Conservation (phyloP, 2,888 invertebrate species). For the Micropterix aruncella region DNA sequence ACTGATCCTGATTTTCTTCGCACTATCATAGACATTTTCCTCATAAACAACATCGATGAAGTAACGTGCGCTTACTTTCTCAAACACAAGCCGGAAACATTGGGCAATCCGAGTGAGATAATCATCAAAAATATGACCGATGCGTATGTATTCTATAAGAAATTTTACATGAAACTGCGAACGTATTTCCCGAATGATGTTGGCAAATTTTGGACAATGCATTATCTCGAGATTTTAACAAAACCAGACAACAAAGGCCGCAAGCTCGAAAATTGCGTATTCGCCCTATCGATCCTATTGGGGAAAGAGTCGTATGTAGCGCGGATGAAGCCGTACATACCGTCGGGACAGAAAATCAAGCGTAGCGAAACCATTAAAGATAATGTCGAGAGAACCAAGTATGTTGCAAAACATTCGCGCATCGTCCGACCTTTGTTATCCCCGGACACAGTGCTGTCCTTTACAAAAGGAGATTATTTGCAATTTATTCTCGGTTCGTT, state of each 20-base stretch:
- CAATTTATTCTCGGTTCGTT: conserved; percentile 25
- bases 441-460: conserved; percentile 19
- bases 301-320: neutral
- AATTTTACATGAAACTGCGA: neutral
- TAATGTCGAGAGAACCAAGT: conserved; percentile 19
- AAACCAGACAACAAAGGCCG: neutral
- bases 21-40: neutral
- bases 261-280: neutral
- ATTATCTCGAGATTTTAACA: neutral
- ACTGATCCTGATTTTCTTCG: neutral
- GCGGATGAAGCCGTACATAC: neutral
- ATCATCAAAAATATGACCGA: neutral
- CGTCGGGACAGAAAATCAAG: conserved; percentile 17
- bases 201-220: neutral
- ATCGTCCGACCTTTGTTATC: conserved; percentile 22
- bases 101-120: neutral
- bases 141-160: neutral
- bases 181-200: neutral
- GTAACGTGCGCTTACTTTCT: neutral
- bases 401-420: conserved; percentile 26
- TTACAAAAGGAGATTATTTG: conserved; percentile 26
- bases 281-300: neutral
- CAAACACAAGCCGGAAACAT: neutral
- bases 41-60: neutral
- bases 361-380: conserved; percentile 20